A percentile compares a stretch with the other conserved stretches of the same genome.
These are phyloP conservation scores for Leptopilina syphax DNA, from an alignment of 2,888 invertebrate genomes.

Conservation along the genomic window DNA sequence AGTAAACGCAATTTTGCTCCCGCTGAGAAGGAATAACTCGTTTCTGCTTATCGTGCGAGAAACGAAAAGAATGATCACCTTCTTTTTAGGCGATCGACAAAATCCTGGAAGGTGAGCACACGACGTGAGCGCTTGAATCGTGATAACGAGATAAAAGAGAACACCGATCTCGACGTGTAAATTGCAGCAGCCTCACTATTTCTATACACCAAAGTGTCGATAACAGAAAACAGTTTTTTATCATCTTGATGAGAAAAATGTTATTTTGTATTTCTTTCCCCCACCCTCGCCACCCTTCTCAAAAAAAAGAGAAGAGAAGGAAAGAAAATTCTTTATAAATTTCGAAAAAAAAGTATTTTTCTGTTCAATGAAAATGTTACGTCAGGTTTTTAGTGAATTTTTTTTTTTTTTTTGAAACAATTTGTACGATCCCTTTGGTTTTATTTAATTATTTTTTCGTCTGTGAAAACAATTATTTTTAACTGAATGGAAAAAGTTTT, in stretches of 20 bases:
- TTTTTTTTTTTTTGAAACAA: too few relatives aligned
- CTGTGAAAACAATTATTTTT: too few relatives aligned
- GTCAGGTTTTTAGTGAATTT: too few relatives aligned
- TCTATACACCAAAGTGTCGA: slow-evolving; percentile 26
- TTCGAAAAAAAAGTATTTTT: too few relatives aligned
- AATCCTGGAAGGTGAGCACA: slow-evolving; percentile 27
- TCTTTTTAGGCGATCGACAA: slow-evolving; percentile 40
- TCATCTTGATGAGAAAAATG: slow-evolving; percentile 33
- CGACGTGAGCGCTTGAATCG: slow-evolving; percentile 40
- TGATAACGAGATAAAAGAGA: slow-evolving; percentile 40
- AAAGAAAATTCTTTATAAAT: too few relatives aligned
- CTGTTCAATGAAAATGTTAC: too few relatives aligned
- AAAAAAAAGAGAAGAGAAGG: too few relatives aligned
- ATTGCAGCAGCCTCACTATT: slow-evolving; percentile 36
- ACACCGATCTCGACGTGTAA: slow-evolving; percentile 38
- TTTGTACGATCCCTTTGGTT: too few relatives aligned
- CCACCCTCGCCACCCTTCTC: too few relatives aligned
- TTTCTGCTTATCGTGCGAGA: slow-evolving; percentile 31
- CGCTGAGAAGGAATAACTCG: slow-evolving; percentile 21
- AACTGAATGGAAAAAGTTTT: too few relatives aligned
- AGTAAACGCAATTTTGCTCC: slow-evolving; percentile 37
- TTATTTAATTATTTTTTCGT: too few relatives aligned
- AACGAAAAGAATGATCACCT: slow-evolving; percentile 36
- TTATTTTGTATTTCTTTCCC: not conserved
- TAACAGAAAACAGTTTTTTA: slow-evolving; percentile 34